These are phyloP conservation scores for Mellilla xanthometata DNA, from an alignment of 2,888 invertebrate species.

Conservation along the genomic window DNA sequence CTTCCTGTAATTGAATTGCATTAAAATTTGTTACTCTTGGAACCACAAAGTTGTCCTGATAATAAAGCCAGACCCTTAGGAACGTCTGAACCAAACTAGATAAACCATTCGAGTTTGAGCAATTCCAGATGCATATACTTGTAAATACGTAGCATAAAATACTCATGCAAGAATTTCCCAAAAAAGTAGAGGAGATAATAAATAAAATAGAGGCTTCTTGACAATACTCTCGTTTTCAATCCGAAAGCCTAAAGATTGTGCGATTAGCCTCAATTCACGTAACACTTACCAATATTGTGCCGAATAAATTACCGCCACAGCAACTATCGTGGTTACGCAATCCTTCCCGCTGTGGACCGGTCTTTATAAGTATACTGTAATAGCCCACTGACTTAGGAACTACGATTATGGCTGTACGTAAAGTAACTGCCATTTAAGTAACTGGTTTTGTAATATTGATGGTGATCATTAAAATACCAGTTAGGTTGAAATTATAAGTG, in stretches of 20 bases:
- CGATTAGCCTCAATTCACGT: constrained; percentile 15
- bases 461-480: too few relatives aligned
- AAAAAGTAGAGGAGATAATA: background rate
- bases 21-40: too few relatives aligned
- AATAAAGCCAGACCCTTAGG: too few relatives aligned
- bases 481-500: too few relatives aligned
- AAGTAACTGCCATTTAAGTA: too few relatives aligned
- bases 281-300: constrained; percentile 23
- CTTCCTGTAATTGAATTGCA: too few relatives aligned
- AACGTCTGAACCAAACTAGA: too few relatives aligned
- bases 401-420: background rate
- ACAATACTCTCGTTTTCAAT: constrained; percentile 1
- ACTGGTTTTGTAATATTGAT: background rate
- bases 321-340: constrained; percentile 26
- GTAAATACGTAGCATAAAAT: too few relatives aligned
- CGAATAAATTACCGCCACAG: constrained; percentile 11
- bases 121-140: too few relatives aligned
- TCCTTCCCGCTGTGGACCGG: constrained; percentile 29
- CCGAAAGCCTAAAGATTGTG: background rate
- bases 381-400: constrained; percentile 3
- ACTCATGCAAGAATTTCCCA: background rate
- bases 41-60: too few relatives aligned
- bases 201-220: background rate
- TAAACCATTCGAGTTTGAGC: too few relatives aligned
- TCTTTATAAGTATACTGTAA: constrained; percentile 1